A percentile compares a stretch with the other conserved stretches of the same genome.
phyloP scores from a whole-genome alignment of 2,888 invertebrate species.

The Monopis laevigella region DNA sequence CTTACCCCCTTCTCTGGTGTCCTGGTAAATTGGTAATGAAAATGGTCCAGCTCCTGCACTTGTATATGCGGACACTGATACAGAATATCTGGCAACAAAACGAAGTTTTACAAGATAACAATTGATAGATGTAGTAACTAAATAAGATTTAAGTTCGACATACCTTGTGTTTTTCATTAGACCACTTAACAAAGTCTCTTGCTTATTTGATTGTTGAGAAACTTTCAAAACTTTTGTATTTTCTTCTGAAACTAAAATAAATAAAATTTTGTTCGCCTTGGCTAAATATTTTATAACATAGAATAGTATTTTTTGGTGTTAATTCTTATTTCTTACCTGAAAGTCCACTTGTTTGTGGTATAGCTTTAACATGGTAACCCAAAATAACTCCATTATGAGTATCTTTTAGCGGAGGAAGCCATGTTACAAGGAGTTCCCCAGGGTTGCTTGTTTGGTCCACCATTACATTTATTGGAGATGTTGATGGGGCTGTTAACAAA shows the following conservation, averaged over 20 bases:
- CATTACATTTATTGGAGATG: conserved; percentile 44
- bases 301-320: too few species aligned
- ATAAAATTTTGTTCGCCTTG: neutral
- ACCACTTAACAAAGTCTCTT: conserved; percentile 49
- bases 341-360: conserved; percentile 40
- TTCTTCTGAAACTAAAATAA: conserved; percentile 32
- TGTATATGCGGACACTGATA: conserved; percentile 85
- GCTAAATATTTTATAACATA: neutral
- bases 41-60: conserved; percentile 84
- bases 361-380: conserved; percentile 51
- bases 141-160: conserved; percentile 11
- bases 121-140: neutral
- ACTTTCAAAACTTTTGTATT: conserved; percentile 46
- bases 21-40: conserved; percentile 78
- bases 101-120: neutral
- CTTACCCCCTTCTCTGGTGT: conserved; percentile 86
- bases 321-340: conserved; percentile 30
- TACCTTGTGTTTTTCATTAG: conserved; percentile 67
- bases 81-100: conserved; percentile 71
- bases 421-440: conserved; percentile 47
- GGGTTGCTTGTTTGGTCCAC: conserved; percentile 50
- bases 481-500: conserved; percentile 40
- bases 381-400: conserved; percentile 47
- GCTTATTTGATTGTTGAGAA: conserved; percentile 41
- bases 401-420: conserved; percentile 50